phyloP scores from a whole-genome alignment of 2,113 vertebrate species.

The Hemiprocne comata region DNA sequence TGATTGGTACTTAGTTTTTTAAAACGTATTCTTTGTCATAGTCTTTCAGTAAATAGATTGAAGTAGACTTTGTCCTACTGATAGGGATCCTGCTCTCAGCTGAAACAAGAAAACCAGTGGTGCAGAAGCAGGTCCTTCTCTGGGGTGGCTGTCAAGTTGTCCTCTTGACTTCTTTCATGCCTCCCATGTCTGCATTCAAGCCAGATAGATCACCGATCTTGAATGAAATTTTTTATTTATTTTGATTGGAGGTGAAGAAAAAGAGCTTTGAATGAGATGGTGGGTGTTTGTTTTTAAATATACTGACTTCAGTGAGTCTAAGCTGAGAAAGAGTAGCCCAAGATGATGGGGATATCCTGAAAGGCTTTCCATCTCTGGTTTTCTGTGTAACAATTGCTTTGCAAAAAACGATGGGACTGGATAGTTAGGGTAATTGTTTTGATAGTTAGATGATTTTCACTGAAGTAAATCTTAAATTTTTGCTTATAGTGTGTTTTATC shows the following conservation, averaged over 20 bases:
- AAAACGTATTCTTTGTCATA: background rate
- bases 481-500: background rate
- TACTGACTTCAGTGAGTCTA: background rate
- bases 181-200: background rate
- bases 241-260: background rate
- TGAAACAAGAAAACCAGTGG: background rate
- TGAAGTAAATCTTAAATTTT: background rate
- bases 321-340: background rate
- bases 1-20: background rate
- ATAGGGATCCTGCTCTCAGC: background rate
- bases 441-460: background rate
- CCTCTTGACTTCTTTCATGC: background rate
- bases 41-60: background rate
- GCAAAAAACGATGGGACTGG: background rate
- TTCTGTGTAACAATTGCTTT: background rate
- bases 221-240: background rate
- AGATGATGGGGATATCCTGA: background rate
- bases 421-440: background rate
- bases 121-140: background rate
- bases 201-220: background rate
- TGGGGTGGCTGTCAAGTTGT: background rate
- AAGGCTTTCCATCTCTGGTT: background rate
- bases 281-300: background rate
- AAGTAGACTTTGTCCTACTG: background rate
- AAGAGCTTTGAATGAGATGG: background rate